These are phyloP conservation scores for Tipula unca DNA, from an alignment of 2,888 invertebrate species.

Conservation along the genomic window DNA sequence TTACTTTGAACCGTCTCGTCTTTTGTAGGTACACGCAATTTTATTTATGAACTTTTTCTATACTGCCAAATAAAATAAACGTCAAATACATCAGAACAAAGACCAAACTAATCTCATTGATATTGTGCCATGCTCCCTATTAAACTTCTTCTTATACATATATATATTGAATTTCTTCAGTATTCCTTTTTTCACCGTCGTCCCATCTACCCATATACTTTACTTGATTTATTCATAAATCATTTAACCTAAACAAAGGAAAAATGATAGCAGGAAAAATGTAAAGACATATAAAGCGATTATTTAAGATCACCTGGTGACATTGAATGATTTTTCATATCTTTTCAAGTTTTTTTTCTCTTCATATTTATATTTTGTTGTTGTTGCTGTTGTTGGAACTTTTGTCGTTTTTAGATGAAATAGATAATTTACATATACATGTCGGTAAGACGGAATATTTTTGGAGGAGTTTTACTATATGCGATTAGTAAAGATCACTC, in stretches of 20 bases:
- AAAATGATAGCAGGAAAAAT: background rate
- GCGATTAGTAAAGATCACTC: too few relatives aligned
- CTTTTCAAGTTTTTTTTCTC: background rate
- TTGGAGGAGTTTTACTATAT: background rate
- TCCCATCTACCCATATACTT: background rate
- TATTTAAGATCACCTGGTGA: slow-evolving; percentile 14
- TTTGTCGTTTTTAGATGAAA: background rate
- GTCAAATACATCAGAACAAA: background rate
- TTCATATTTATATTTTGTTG: too few relatives aligned
- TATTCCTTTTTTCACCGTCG: background rate
- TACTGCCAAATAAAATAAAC: background rate
- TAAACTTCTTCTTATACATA: background rate
- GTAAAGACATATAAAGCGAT: background rate
- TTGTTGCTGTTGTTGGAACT: too few relatives aligned
- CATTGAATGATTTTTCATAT: slow-evolving; percentile 3
- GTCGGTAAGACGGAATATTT: background rate
- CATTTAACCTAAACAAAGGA: background rate
- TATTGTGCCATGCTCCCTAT: background rate
- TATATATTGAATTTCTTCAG: background rate
- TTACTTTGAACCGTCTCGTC: background rate
- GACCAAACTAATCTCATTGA: slow-evolving; percentile 8
- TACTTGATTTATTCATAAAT: background rate
- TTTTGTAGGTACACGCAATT: too few relatives aligned
- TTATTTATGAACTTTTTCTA: background rate
- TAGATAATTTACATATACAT: background rate